Conservation (phyloP, 2,888 invertebrate species). For the Iphiclides podalirius region DNA sequence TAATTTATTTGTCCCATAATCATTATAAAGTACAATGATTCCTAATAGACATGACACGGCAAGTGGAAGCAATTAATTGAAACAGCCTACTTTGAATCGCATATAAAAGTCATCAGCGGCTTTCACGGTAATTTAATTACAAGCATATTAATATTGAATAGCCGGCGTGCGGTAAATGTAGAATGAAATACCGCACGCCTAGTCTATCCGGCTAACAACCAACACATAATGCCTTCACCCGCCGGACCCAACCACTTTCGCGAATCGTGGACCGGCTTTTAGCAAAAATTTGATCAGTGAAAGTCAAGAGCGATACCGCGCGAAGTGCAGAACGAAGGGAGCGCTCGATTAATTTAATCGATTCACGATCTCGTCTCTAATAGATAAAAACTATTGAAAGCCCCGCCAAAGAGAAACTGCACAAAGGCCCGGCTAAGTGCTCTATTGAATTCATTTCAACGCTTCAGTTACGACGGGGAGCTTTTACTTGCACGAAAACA, state of each 20-base stretch:
- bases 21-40: too few species aligned
- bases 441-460: conserved; percentile 21
- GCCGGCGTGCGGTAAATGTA: conserved; percentile 38
- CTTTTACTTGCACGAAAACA: conserved; percentile 24
- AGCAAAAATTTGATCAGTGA: conserved; percentile 79
- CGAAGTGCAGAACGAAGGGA: conserved; percentile 43
- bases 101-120: conserved; percentile 11
- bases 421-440: conserved; percentile 17
- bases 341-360: conserved; percentile 50
- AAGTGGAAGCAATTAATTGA: too few species aligned
- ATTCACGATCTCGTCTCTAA: conserved; percentile 35
- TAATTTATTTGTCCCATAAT: too few species aligned
- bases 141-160: conserved; percentile 35
- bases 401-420: conserved; percentile 22
- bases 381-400: conserved; percentile 28
- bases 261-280: conserved; percentile 73
- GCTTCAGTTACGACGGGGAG: conserved; percentile 13
- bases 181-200: conserved; percentile 37
- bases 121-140: conserved; percentile 19
- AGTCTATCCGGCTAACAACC: conserved; percentile 48
- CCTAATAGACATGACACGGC: too few species aligned
- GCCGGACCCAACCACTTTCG: conserved; percentile 72
- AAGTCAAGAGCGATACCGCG: conserved; percentile 59
- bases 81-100: conserved; percentile 1
- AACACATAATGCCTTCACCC: conserved; percentile 40